These are phyloP conservation scores for Chelonia mydas DNA, from an alignment of 2,797 vertebrate genomes.

Conservation along the genomic window DNA sequence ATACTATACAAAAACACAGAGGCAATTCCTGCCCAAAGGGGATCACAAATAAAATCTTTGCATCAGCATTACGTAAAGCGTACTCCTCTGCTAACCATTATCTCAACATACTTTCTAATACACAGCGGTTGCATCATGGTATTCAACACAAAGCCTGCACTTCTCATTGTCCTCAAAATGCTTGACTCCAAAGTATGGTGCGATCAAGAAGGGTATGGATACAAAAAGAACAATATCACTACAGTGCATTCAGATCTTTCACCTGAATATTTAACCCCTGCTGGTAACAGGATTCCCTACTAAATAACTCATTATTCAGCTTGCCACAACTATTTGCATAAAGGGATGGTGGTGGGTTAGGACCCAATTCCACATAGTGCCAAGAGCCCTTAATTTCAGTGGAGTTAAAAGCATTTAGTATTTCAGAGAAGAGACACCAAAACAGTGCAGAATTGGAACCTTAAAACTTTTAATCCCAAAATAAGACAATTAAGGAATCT, in stretches of 20 bases:
- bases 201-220: neutral
- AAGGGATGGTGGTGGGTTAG: neutral
- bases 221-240: neutral
- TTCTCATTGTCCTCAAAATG: neutral
- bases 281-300: neutral
- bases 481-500: slow-evolving; percentile 51
- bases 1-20: neutral
- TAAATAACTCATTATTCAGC: neutral
- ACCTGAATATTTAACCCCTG: neutral
- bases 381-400: neutral
- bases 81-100: neutral
- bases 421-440: neutral
- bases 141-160: neutral
- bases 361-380: neutral
- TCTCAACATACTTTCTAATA: neutral
- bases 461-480: slow-evolving; percentile 46
- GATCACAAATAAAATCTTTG: neutral
- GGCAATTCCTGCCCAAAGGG: neutral
- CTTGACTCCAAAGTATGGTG: neutral
- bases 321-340: neutral
- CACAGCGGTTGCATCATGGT: neutral
- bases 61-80: neutral
- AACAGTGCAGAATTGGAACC: slow-evolving; percentile 22
- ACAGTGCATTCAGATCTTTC: neutral
- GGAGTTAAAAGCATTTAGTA: neutral